Base-by-base conservation (phyloP, 2,113 vertebrate species). In the Erpornis zantholeuca region DNA sequence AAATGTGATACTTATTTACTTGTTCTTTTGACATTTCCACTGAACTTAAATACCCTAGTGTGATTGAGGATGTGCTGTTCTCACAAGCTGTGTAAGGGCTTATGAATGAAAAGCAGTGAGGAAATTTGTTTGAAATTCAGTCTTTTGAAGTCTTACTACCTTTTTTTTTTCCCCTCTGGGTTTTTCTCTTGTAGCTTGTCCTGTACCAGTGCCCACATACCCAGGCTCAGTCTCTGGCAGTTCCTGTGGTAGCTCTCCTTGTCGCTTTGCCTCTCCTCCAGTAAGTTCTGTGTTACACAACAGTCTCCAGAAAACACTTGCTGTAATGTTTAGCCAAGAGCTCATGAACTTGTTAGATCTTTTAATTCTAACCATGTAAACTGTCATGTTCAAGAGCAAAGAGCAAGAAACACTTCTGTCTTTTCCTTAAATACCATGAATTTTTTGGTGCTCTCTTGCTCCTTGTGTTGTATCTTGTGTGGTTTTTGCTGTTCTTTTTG, bases 221-320 rank as follows among this genome's bases (percentile, higher is more conserved):
- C 96, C 99, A 49, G 98, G 98, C 82, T 98, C 98, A 10, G 98
- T 98, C 85, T 98, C 98, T 5, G 99, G 99, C 97, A 98, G 98
- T 95, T 98, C 99, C 94, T 99, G 98, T 87, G 98, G 99, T 71
- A 99, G 98, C 95, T 99, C 99, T 42, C 99, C 99, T 4, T 99
- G 98, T 87, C 99, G 98, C 47, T 99, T 99, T 96, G 98, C 98
- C 96, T 99, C 99, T 90, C 99, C 99, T 94, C 99, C 99, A 69
- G 99, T 99, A 98, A 99, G 99, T 98, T 70, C 64, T 72, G 40
- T 45, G 91, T 73, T 96, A 64, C 65, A 71, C 53, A 91, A 28
- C 49, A 17, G 68, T 23, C 57, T 82, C 52, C 53, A 40, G 44
- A 63, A 93, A 86, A 49, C 23, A 38, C 12, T 77, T 82, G 38